These are phyloP conservation scores for Carduelis carduelis DNA, from an alignment of 2,797 vertebrate genomes.

Conservation along the genomic window DNA sequence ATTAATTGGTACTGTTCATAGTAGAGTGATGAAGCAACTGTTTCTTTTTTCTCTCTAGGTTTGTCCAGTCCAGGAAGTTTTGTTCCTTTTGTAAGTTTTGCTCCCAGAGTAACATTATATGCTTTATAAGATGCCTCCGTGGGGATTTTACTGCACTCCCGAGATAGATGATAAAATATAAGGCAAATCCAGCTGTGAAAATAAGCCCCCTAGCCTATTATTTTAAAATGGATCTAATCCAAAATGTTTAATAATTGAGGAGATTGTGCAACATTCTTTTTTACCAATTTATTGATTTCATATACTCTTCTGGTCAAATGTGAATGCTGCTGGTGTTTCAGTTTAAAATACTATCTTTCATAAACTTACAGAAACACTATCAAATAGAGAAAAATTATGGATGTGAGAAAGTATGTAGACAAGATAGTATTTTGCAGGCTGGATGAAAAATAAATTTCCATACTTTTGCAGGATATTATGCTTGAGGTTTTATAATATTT, in stretches of 20 bases:
- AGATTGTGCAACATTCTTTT: not conserved
- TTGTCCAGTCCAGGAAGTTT: not conserved
- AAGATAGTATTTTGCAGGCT: not conserved
- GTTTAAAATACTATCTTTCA: not conserved
- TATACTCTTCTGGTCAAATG: not conserved
- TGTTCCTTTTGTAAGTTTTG: not conserved
- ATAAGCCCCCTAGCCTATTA: not conserved
- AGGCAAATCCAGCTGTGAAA: not conserved
- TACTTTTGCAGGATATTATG: not conserved
- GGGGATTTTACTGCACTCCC: not conserved
- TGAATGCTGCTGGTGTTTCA: not conserved
- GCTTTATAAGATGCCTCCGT: not conserved
- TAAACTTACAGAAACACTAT: not conserved
- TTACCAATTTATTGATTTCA: not conserved
- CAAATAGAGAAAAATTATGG: not conserved
- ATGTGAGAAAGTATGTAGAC: not conserved
- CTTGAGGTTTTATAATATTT: not conserved
- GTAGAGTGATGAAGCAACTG: not conserved
- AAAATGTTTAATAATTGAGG: not conserved
- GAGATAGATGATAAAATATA: not conserved
- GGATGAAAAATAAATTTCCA: not conserved
- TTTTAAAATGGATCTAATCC: not conserved
- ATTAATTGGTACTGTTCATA: not conserved
- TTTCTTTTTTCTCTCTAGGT: not conserved
- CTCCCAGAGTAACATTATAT: not conserved